A percentile compares a stretch with the other conserved stretches of the same genome.
These are phyloP conservation scores for Nineta flava DNA, from an alignment of 2,888 invertebrate genomes.

Conservation along the genomic window DNA sequence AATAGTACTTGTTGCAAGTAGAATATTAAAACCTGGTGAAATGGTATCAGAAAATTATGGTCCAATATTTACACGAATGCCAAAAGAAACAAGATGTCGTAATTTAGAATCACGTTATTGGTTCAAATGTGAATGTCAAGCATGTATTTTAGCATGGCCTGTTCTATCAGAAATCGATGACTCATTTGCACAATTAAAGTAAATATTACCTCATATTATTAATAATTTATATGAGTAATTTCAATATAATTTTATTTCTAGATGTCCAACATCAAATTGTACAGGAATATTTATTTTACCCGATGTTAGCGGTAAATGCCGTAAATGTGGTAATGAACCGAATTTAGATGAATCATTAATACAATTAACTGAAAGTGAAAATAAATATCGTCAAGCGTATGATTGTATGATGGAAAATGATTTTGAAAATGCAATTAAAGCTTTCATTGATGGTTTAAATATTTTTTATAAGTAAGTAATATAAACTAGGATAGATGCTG, in stretches of 20 bases:
- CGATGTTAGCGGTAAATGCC: constrained; percentile 29
- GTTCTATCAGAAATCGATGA: constrained; percentile 40
- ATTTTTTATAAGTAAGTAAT: constrained; percentile 33
- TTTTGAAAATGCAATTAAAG: constrained; percentile 33
- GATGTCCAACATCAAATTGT: constrained; percentile 36
- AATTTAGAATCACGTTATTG: constrained; percentile 56
- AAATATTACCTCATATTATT: constrained; percentile 11
- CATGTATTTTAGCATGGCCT: constrained; percentile 66
- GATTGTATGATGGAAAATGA: constrained; percentile 36
- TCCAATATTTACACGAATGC: constrained; percentile 49
- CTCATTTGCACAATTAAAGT: constrained; percentile 26
- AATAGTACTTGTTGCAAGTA: constrained; percentile 50
- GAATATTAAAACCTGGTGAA: constrained; percentile 47
- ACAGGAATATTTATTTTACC: constrained; percentile 30
- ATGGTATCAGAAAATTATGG: constrained; percentile 74
- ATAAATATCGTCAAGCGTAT: constrained; percentile 30
- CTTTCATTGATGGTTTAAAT: constrained; percentile 40
- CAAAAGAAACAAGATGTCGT: constrained; percentile 40
- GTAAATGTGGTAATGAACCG: constrained; percentile 32
- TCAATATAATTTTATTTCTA: constrained; percentile 14
- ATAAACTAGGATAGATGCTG: background rate
- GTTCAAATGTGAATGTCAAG: constrained; percentile 57
- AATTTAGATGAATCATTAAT: constrained; percentile 29
- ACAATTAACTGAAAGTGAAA: constrained; percentile 30
- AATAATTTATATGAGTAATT: constrained; percentile 2